These are phyloP conservation scores for Palythoa grandis DNA, from an alignment of 92 coral and sea anemone species.

Conservation along the genomic window DNA sequence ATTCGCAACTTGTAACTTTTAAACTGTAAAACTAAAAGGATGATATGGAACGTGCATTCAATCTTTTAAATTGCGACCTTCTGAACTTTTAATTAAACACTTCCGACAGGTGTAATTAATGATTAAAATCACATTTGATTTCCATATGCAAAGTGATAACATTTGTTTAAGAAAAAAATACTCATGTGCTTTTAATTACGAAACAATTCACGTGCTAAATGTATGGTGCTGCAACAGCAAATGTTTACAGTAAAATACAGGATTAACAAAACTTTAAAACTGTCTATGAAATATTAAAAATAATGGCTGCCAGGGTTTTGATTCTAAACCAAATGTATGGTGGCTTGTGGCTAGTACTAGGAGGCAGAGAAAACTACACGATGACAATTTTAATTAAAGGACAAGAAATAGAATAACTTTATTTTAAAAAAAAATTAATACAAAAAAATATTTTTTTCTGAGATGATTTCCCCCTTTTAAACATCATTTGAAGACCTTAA, in stretches of 20 bases:
- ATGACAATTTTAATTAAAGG: too few species aligned
- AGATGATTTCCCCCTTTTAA: too few species aligned
- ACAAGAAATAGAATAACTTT: too few species aligned
- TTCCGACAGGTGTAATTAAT: conserved; percentile 28
- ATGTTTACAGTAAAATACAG: not conserved
- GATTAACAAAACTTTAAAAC: not conserved
- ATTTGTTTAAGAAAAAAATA: not conserved
- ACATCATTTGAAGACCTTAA: too few species aligned
- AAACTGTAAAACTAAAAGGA: not conserved
- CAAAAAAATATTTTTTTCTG: too few species aligned
- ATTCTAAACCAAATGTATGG: too few species aligned
- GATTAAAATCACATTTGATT: conserved; percentile 25
- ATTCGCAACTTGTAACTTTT: too few species aligned
- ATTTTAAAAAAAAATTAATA: too few species aligned
- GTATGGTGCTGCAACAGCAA: not conserved
- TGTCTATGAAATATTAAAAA: not conserved
- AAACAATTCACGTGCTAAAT: not conserved
- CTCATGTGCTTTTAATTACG: not conserved
- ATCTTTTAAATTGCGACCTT: conserved; percentile 22
- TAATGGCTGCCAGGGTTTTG: too few species aligned
- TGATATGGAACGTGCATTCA: not conserved
- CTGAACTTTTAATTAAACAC: conserved; percentile 37
- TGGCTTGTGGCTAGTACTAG: too few species aligned
- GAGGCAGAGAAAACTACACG: too few species aligned
- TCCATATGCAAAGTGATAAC: not conserved